Percentiles rank a stretch among this genome's conserved stretches.
These are phyloP conservation scores for Hypotaenidia okinawae DNA, from an alignment of 2,797 vertebrate species.

Conservation along the genomic window DNA sequence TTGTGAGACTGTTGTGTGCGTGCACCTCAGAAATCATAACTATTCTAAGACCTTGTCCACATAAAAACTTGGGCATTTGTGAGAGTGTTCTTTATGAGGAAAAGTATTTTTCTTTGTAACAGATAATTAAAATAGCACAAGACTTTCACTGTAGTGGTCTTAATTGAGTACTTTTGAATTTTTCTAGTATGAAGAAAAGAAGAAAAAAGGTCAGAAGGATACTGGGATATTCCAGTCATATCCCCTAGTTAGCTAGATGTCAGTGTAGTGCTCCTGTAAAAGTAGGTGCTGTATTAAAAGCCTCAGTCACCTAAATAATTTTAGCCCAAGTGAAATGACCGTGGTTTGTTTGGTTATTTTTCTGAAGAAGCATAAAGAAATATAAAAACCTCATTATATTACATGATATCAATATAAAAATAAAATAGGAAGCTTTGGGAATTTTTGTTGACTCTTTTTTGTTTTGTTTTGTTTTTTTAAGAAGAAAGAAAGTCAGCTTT, in stretches of 20 bases:
- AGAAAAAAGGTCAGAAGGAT: not conserved
- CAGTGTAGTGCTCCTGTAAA: not conserved
- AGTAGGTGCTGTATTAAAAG: not conserved
- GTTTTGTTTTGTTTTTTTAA: not conserved
- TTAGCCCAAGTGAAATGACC: not conserved
- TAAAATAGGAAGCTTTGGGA: not conserved
- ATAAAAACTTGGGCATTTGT: not conserved
- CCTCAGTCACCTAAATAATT: not conserved
- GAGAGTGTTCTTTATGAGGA: not conserved
- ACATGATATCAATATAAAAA: not conserved
- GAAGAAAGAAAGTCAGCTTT: not conserved
- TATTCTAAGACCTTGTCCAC: not conserved
- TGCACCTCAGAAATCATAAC: not conserved
- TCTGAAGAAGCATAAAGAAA: not conserved
- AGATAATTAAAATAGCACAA: not conserved
- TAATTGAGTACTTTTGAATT: not conserved
- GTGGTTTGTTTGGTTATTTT: not conserved
- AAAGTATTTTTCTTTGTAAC: not conserved
- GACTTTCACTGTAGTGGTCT: not conserved
- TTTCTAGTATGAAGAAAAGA: not conserved
- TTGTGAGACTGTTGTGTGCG: not conserved
- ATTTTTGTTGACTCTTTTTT: not conserved
- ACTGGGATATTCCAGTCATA: not conserved
- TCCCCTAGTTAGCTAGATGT: not conserved
- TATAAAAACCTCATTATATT: not conserved